Evolutionary conservation across 1,140 invertebrate species (phyloP).

Genomic region (Drosophila nasuta): DNA sequence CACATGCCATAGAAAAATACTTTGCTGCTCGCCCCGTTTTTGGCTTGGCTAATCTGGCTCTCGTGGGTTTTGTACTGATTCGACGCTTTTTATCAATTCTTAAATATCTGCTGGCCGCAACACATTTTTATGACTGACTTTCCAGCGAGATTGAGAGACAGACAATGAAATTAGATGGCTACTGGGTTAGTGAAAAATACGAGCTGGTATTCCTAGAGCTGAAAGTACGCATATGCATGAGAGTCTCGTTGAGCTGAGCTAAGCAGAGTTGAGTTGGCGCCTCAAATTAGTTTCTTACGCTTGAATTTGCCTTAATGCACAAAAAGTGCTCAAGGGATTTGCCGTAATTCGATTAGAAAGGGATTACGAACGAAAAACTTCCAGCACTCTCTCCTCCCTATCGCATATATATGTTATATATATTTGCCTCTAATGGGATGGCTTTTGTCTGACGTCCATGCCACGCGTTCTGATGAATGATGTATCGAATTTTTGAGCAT

Average conservation of each 20-base stretch:
- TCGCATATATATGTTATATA: slow-evolving; percentile 20
- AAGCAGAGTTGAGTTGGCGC: slow-evolving; percentile 55
- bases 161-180: slow-evolving; percentile 60
- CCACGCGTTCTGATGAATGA: slow-evolving; percentile 78
- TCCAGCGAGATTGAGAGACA: slow-evolving; percentile 20
- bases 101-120: slow-evolving; percentile 71
- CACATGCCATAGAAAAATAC: slow-evolving; percentile 15
- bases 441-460: slow-evolving; percentile 48
- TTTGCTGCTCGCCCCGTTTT: slow-evolving; percentile 19
- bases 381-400: slow-evolving; percentile 6
- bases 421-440: slow-evolving; percentile 47
- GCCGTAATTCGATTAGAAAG: slow-evolving; percentile 80
- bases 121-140: slow-evolving; percentile 79
- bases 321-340: slow-evolving; percentile 72
- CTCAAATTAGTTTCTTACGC: slow-evolving; percentile 83
- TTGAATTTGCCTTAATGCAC: slow-evolving; percentile 77
- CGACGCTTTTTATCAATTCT: slow-evolving; percentile 76
- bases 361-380: slow-evolving; percentile 67
- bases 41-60: slow-evolving; percentile 68
- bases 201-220: not conserved
- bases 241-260: too few relatives aligned
- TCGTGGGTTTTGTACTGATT: slow-evolving; percentile 73
- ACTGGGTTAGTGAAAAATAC: slow-evolving; percentile 9
- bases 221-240: slow-evolving; percentile 74
- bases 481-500: slow-evolving; percentile 77